Conservation (phyloP, 2,888 invertebrate species). For the Beris morrisii region DNA sequence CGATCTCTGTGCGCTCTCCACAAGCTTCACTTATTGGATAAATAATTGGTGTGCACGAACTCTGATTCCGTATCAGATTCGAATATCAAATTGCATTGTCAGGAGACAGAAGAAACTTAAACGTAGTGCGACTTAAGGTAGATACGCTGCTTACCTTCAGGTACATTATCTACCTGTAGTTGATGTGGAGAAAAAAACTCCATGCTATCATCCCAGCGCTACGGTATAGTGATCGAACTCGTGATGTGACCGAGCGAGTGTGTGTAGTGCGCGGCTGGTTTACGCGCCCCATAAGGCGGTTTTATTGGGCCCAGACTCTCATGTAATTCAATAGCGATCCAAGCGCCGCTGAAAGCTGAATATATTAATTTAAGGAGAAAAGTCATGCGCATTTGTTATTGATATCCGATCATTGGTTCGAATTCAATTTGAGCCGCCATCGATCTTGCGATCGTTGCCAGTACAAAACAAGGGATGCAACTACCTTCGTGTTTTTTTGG, state of each 20-base stretch:
- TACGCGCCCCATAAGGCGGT: conserved; percentile 30
- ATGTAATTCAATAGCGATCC: conserved; percentile 39
- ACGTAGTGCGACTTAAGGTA: conserved; percentile 17
- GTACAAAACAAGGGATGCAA: conserved; percentile 14
- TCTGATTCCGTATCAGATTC: conserved; percentile 44
- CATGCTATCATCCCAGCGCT: conserved; percentile 14
- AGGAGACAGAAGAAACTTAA: conserved; percentile 31
- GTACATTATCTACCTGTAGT: neutral
- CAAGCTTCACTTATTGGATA: conserved; percentile 44
- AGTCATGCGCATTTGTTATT: conserved; percentile 39
- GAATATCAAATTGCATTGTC: conserved; percentile 45
- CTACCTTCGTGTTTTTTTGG: too few species aligned
- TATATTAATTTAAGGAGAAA: conserved; percentile 39
- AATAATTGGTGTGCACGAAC: conserved; percentile 46
- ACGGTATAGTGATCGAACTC: neutral
- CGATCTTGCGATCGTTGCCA: conserved; percentile 20
- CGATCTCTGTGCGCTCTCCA: neutral
- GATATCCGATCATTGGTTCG: conserved; percentile 36
- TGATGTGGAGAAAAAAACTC: neutral
- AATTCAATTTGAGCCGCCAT: conserved; percentile 30
- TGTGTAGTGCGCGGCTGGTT: conserved; percentile 6
- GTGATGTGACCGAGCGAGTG: neutral
- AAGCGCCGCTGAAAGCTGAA: conserved; percentile 40
- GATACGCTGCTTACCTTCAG: neutral
- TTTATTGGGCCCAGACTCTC: conserved; percentile 28